A percentile compares a stretch with the other conserved stretches of the same genome.
Evolutionary conservation across 2,888 invertebrate genomes (phyloP).

Genomic region (Drosophila fulvimacula): DNA sequence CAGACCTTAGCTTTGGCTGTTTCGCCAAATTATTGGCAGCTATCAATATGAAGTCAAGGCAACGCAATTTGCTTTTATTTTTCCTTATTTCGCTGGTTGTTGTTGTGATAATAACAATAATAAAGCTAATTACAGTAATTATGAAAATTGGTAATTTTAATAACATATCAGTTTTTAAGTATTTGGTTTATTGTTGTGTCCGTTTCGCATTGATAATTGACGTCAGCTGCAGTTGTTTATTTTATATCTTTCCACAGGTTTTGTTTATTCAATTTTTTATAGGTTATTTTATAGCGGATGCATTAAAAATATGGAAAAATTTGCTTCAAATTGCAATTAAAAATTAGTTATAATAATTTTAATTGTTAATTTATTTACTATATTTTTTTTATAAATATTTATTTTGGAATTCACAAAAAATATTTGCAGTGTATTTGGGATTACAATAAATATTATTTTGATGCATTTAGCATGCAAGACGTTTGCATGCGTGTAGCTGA

Average conservation of each 20-base stretch:
- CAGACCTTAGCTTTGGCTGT: constrained; percentile 5
- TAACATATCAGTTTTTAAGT: constrained; percentile 21
- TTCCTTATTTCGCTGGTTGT: background rate
- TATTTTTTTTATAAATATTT: too few relatives aligned
- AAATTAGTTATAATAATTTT: background rate
- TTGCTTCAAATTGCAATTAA: background rate
- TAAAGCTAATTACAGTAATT: constrained; percentile 53
- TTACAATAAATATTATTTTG: background rate
- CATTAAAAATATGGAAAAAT: background rate
- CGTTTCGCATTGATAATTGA: constrained; percentile 34
- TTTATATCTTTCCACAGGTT: constrained; percentile 22
- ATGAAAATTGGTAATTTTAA: constrained; percentile 54
- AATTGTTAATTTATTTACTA: background rate
- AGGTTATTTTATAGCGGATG: background rate
- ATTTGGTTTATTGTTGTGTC: constrained; percentile 29
- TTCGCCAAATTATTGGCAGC: constrained; percentile 32
- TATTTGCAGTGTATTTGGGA: constrained; percentile 7
- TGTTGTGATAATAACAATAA: constrained; percentile 20
- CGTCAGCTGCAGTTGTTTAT: constrained; percentile 24
- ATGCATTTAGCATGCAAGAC: constrained; percentile 16
- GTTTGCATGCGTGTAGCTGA: background rate
- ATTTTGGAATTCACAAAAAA: background rate
- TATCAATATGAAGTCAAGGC: constrained; percentile 49
- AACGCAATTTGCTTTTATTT: constrained; percentile 17
- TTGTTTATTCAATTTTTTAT: background rate